Evolutionary conservation across 2,888 invertebrate genomes (phyloP).

Genomic region (Scotopteryx bipunctaria): DNA sequence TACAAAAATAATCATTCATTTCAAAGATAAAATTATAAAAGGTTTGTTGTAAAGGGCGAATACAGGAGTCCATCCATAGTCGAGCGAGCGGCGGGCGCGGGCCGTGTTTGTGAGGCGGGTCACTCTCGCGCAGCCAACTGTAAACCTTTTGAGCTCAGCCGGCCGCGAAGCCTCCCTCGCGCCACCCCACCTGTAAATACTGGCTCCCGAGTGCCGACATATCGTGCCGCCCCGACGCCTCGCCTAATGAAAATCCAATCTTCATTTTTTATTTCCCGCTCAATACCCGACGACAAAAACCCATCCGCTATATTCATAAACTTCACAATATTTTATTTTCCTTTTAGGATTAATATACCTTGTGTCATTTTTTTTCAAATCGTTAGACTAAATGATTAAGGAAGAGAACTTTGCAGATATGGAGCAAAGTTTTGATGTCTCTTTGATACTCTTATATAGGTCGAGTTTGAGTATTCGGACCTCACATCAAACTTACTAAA

Average conservation of each 20-base stretch:
- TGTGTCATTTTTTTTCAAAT: too few species aligned
- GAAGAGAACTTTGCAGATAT: too few species aligned
- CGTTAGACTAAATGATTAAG: too few species aligned
- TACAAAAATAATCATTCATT: slow-evolving; percentile 40
- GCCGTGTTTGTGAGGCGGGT: slow-evolving; percentile 80
- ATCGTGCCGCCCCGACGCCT: slow-evolving; percentile 79
- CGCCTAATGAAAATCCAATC: slow-evolving; percentile 80
- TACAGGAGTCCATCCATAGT: slow-evolving; percentile 69
- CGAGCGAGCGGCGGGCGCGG: slow-evolving; percentile 55
- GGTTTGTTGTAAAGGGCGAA: slow-evolving; percentile 51
- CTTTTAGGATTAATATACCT: neutral
- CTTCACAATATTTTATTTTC: neutral
- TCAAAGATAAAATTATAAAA: slow-evolving; percentile 50
- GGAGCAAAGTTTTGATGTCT: too few species aligned
- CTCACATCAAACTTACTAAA: too few species aligned
- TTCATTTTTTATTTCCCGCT: slow-evolving; percentile 64
- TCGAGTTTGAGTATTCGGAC: too few species aligned
- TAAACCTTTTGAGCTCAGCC: slow-evolving; percentile 80
- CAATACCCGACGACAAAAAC: slow-evolving; percentile 49
- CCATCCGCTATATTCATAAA: slow-evolving; percentile 48
- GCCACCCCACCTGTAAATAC: slow-evolving; percentile 57
- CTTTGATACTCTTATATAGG: too few species aligned
- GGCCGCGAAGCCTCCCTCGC: slow-evolving; percentile 59
- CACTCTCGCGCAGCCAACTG: slow-evolving; percentile 81
- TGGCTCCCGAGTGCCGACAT: slow-evolving; percentile 58